phyloP scores from a whole-genome alignment of 2,888 invertebrate species.

The Lacanobia oleracea region DNA sequence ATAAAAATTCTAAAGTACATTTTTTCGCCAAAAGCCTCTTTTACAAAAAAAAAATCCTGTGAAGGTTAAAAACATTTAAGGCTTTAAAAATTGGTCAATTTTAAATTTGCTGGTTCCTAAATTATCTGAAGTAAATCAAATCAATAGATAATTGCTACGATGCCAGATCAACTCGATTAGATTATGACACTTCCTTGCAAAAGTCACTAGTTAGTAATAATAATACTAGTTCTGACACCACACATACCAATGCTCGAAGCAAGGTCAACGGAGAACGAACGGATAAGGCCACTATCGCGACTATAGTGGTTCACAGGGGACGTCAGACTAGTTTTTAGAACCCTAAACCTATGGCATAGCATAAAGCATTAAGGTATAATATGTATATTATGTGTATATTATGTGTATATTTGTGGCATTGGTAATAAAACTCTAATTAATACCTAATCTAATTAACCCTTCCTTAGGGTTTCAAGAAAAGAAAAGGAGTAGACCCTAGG shows the following conservation, averaged over 20 bases:
- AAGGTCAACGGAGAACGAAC: conserved; percentile 36
- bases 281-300: conserved; percentile 40
- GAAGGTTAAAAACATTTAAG: too few relatives aligned
- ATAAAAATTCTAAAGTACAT: too few relatives aligned
- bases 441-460: too few relatives aligned
- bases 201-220: conserved; percentile 19
- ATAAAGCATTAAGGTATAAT: not conserved
- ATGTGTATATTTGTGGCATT: not conserved
- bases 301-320: conserved; percentile 2
- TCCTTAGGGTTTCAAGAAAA: too few relatives aligned
- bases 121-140: too few relatives aligned
- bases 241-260: conserved; percentile 12
- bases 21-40: too few relatives aligned
- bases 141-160: not conserved
- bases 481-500: too few relatives aligned
- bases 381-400: not conserved
- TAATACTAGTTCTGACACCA: conserved; percentile 29
- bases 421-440: not conserved
- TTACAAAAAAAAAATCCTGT: too few relatives aligned
- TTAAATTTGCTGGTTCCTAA: too few relatives aligned
- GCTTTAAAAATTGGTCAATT: too few relatives aligned
- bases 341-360: not conserved
- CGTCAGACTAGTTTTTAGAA: conserved; percentile 35
- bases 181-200: conserved; percentile 34
- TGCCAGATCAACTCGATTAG: not conserved